These are phyloP conservation scores for Thecocarcelia acutangulata DNA, from an alignment of 2,888 invertebrate genomes.

Conservation along the genomic window DNA sequence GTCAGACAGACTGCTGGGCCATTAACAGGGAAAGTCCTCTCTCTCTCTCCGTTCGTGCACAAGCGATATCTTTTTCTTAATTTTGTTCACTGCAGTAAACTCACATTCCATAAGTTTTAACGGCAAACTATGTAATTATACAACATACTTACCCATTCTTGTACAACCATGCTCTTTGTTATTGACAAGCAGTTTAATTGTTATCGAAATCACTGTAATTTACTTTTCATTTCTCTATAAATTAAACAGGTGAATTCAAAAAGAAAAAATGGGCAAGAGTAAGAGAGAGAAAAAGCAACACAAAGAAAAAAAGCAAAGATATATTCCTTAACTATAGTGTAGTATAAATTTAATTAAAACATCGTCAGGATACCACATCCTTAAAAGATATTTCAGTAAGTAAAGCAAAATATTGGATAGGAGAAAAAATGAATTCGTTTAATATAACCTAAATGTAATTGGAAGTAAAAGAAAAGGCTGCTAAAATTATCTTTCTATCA, in stretches of 20 bases:
- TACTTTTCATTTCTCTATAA: constrained; percentile 54
- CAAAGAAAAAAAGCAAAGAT: constrained; percentile 10
- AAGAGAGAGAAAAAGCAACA: neutral
- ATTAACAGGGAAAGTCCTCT: constrained; percentile 3
- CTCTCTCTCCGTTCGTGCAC: too few relatives aligned
- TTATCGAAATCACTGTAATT: constrained; percentile 68
- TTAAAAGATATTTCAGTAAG: constrained; percentile 15
- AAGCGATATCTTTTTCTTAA: constrained; percentile 11
- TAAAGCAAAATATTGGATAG: constrained; percentile 17
- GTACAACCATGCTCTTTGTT: constrained; percentile 32
- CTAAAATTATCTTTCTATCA: too few relatives aligned
- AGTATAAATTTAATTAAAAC: constrained; percentile 62
- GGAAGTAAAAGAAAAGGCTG: neutral
- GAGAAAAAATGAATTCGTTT: neutral
- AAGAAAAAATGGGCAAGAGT: neutral
- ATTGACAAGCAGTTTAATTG: constrained; percentile 69
- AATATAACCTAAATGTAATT: too few relatives aligned
- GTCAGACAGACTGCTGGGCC: neutral
- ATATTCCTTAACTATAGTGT: constrained; percentile 6
- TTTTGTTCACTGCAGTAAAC: constrained; percentile 20
- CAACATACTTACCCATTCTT: neutral
- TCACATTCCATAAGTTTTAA: constrained; percentile 2
- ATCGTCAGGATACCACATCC: constrained; percentile 54
- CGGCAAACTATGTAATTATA: constrained; percentile 33
- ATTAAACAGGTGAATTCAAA: constrained; percentile 59